phyloP scores from a whole-genome alignment of 1,140 invertebrate genomes.

The Zaprionus gabonicus region DNA sequence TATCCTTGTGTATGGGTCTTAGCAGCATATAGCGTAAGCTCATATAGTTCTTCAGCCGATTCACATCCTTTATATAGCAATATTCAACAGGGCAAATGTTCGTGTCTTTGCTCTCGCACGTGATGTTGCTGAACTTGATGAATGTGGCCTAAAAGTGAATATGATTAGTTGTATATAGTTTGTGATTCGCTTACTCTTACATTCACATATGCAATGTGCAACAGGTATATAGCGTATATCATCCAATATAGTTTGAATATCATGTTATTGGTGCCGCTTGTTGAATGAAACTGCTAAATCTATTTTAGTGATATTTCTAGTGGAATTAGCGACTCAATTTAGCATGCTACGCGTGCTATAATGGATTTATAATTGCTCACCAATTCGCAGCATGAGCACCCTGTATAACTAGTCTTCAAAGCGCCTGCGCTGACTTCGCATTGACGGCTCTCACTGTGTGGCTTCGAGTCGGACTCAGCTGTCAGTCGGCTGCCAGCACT shows the following conservation, averaged over 20 bases:
- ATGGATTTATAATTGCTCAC: slow-evolving; percentile 9
- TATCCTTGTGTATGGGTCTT: slow-evolving; percentile 11
- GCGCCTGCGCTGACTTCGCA: slow-evolving; percentile 34
- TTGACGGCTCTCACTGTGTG: background rate
- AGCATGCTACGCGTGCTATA: background rate
- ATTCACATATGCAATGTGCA: background rate
- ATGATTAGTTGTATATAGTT: background rate
- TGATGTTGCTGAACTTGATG: slow-evolving; percentile 42
- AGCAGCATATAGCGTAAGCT: slow-evolving; percentile 24
- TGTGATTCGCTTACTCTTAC: background rate
- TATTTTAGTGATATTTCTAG: background rate
- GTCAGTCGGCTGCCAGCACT: slow-evolving; percentile 59
- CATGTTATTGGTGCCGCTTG: background rate
- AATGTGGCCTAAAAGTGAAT: background rate
- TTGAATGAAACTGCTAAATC: background rate
- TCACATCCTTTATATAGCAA: slow-evolving; percentile 22
- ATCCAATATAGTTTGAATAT: background rate
- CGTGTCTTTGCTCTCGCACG: slow-evolving; percentile 38
- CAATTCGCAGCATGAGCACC: slow-evolving; percentile 4
- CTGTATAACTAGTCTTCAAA: slow-evolving; percentile 9
- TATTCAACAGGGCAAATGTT: slow-evolving; percentile 17
- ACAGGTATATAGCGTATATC: background rate
- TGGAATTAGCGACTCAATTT: background rate
- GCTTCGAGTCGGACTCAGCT: slow-evolving; percentile 5
- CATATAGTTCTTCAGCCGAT: slow-evolving; percentile 17